Evolutionary conservation across 2,113 vertebrate genomes (phyloP).

Genomic region (Xiphophorus hellerii): DNA sequence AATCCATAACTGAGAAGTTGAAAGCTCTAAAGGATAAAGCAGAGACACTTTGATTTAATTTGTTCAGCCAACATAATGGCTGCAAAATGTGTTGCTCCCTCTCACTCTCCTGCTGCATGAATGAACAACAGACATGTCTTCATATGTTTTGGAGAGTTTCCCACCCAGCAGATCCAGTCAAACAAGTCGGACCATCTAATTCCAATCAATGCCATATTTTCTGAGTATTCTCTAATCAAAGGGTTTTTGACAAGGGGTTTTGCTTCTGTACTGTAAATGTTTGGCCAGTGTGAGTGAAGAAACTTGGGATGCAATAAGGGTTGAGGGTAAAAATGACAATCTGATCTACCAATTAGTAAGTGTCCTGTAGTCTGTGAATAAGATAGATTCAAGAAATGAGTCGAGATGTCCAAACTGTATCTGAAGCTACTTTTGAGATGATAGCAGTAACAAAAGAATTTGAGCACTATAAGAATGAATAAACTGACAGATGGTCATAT

Average conservation of each 20-base stretch:
- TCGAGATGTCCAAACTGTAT: slow-evolving; percentile 24
- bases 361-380: neutral
- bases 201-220: no score
- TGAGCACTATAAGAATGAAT: slow-evolving; percentile 48
- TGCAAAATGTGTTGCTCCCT: no score
- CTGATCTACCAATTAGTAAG: slow-evolving; percentile 24
- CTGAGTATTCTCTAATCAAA: slow-evolving; percentile 45
- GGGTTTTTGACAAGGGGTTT: slow-evolving; percentile 81
- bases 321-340: slow-evolving; percentile 47
- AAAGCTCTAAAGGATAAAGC: neutral
- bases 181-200: no score
- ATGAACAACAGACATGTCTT: no score
- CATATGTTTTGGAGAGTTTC: no score
- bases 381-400: slow-evolving; percentile 23
- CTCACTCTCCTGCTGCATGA: no score
- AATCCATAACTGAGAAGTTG: neutral
- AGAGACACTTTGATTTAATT: neutral
- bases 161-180: no score
- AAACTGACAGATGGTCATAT: slow-evolving; percentile 64
- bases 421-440: slow-evolving; percentile 33
- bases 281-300: slow-evolving; percentile 63
- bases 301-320: neutral
- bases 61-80: no score
- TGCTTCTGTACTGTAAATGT: slow-evolving; percentile 73
- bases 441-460: slow-evolving; percentile 36